These are phyloP conservation scores for Chionoecetes opilio DNA, from an alignment of 1,140 invertebrate genomes.

Conservation along the genomic window DNA sequence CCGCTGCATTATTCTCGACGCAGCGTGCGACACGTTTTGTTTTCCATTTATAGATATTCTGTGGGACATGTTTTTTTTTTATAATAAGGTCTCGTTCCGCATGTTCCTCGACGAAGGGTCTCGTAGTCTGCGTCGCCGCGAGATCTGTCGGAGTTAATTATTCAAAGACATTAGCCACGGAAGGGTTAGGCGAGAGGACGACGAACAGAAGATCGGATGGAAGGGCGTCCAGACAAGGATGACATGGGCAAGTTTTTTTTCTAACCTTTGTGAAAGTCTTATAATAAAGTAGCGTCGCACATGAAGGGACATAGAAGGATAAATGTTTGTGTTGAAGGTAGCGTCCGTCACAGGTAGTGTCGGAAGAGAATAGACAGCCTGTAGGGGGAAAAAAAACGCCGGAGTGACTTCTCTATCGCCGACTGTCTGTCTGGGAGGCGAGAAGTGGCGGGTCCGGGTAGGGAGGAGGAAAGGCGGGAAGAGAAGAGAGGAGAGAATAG, in stretches of 20 bases:
- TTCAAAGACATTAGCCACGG: background rate
- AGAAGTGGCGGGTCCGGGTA: background rate
- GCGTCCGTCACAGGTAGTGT: background rate
- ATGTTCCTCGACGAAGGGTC: background rate
- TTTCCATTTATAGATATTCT: background rate
- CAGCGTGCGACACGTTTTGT: background rate
- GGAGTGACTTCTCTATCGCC: conserved; percentile 25
- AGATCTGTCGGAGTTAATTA: background rate
- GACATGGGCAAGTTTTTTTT: background rate
- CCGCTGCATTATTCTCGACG: background rate
- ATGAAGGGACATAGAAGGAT: background rate
- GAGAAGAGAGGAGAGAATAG: background rate
- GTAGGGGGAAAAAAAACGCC: background rate
- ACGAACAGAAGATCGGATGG: background rate
- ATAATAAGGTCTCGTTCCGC: background rate
- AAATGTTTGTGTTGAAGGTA: background rate
- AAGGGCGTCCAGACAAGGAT: background rate
- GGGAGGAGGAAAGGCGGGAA: background rate
- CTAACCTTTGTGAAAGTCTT: background rate
- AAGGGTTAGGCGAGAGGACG: background rate
- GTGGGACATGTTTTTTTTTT: background rate
- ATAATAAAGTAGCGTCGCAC: background rate
- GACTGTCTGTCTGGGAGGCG: conserved; percentile 20
- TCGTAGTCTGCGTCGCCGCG: background rate
- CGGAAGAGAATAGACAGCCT: background rate